Evolutionary conservation across 2,113 vertebrate species (phyloP).

Genomic region (Alligator sinensis): DNA sequence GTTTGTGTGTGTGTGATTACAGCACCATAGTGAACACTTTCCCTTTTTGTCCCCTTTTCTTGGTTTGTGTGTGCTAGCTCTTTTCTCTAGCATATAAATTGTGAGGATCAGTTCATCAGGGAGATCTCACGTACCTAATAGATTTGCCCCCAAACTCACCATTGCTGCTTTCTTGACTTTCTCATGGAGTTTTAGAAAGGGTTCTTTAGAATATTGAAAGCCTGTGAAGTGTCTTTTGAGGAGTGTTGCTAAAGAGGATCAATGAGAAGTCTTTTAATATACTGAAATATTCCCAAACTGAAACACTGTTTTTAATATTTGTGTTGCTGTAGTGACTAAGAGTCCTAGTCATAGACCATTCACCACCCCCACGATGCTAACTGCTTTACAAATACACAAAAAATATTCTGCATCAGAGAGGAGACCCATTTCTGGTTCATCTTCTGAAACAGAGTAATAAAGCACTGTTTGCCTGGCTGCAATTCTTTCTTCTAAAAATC

Average conservation of each 20-base stretch:
- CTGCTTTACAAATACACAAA: background rate
- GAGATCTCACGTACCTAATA: background rate
- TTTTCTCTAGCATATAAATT: background rate
- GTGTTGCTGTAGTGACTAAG: background rate
- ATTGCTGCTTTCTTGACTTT: background rate
- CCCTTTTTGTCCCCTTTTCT: background rate
- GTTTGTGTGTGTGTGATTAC: background rate
- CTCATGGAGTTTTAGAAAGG: background rate
- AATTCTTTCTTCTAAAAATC: background rate
- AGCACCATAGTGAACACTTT: background rate
- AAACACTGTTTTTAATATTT: background rate
- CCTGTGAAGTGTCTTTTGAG: background rate
- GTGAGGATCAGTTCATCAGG: background rate
- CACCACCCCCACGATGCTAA: background rate
- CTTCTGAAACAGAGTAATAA: background rate
- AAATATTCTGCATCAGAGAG: background rate
- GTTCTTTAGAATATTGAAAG: background rate
- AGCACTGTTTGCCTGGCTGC: background rate
- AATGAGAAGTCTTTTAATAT: no score
- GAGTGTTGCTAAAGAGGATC: background rate
- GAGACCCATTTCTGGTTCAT: fast-evolving
- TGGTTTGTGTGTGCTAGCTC: background rate
- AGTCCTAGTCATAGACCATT: background rate
- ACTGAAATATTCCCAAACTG: no score
- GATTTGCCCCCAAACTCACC: background rate